phyloP scores from a whole-genome alignment of 2,797 vertebrate species.

The Galaxias olidus region DNA sequence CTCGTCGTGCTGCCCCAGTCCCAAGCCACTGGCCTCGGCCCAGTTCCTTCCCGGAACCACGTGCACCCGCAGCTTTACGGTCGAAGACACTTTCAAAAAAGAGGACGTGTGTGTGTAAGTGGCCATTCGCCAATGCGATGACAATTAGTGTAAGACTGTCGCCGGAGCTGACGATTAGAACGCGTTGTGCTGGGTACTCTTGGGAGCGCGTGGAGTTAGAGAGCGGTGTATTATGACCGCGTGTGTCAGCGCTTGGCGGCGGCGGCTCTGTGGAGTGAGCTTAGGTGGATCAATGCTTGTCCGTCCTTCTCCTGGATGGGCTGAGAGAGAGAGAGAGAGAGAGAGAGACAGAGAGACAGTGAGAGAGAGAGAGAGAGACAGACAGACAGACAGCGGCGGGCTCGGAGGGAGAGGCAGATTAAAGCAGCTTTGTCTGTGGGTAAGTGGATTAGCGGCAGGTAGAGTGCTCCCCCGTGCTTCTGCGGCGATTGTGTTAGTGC shows the following conservation, averaged over 20 bases:
- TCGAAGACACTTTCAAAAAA: too few relatives aligned
- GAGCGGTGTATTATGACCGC: conserved; percentile 48
- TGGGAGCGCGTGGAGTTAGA: conserved; percentile 31
- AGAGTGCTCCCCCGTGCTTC: conserved; percentile 73
- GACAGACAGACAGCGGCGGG: conserved; percentile 22
- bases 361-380: conserved; percentile 9
- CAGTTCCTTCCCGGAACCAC: not conserved
- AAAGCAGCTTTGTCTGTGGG: conserved; percentile 74
- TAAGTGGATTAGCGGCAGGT: conserved; percentile 83
- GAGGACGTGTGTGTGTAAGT: too few relatives aligned
- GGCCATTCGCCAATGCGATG: too few relatives aligned
- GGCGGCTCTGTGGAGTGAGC: conserved; percentile 39
- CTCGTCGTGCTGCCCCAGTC: conserved; percentile 25
- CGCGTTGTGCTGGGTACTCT: conserved; percentile 10
- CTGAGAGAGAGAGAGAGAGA: conserved; percentile 5
- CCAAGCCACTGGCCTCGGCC: conserved; percentile 13
- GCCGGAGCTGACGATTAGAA: conserved; percentile 14
- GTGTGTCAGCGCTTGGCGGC: conserved; percentile 40
- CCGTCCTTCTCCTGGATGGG: conserved; percentile 49
- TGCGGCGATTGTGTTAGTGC: conserved; percentile 71
- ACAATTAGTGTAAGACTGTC: not conserved
- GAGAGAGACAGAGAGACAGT: not conserved
- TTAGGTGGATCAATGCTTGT: conserved; percentile 49
- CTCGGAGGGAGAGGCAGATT: conserved; percentile 62
- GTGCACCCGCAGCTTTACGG: not conserved